A percentile compares a stretch with the other conserved stretches of the same genome.
Conservation (phyloP, 2,113 vertebrate genomes). For the Erythrolamprus reginae region DNA sequence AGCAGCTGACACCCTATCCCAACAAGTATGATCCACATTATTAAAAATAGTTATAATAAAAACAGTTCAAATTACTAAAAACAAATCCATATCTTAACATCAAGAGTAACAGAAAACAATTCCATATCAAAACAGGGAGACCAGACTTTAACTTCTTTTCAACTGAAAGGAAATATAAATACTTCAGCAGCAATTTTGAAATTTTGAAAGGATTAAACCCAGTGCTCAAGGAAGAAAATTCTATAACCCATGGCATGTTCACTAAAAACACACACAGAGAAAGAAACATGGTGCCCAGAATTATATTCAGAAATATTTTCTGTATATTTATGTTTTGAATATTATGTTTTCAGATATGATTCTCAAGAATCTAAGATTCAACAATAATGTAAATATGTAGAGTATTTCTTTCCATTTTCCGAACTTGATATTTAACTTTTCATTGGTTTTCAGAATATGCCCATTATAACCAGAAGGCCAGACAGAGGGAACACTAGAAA, state of each 20-base stretch:
- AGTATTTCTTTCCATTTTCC: not conserved
- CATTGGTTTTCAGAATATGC: not conserved
- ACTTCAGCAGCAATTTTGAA: not conserved
- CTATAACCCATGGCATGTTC: not conserved
- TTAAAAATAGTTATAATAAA: not conserved
- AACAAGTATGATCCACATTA: not conserved
- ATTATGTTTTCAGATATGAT: not conserved
- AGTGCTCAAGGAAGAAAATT: not conserved
- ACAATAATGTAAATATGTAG: not conserved
- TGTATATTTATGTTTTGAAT: not conserved
- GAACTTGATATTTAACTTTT: not conserved
- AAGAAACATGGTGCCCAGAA: not conserved
- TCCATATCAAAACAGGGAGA: not conserved
- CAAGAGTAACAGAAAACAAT: not conserved
- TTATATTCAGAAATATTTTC: not conserved
- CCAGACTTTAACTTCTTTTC: not conserved
- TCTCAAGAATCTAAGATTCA: not conserved
- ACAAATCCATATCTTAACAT: not conserved
- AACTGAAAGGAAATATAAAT: not conserved
- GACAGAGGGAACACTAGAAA: not conserved
- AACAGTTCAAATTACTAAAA: not conserved
- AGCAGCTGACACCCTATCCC: not conserved
- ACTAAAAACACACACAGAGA: not conserved
- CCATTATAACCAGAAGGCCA: not conserved
- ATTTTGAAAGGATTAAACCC: not conserved